Base-by-base conservation (phyloP, 2,888 invertebrate genomes). In the Suillia variegata region DNA sequence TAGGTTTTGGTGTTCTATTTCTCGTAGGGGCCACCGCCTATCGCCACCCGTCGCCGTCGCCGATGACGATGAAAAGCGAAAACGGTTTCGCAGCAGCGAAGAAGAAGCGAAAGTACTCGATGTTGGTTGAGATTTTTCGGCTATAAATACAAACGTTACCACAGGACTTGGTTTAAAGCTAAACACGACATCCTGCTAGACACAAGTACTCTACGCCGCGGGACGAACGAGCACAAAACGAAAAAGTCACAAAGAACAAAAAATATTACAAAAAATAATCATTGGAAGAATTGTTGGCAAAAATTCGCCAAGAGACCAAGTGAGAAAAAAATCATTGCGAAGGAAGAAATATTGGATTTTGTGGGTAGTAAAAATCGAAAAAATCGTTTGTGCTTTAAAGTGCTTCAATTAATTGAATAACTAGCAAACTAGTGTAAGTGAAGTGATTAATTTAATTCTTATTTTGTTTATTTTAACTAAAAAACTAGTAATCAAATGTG, bases 91-190 rank as follows among this genome's bases (percentile, higher is more conserved):
- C n/a, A n/a, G n/a, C n/a, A n/a, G n/a, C n/a, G n/a, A n/a, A n/a
- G n/a, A n/a, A n/a, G n/a, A 42, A 54, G 54, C 54, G 59, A 59
- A 59, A 59, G 59, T 59, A 51, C 31, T 61, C 21, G 54, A 56
- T 56, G 31, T 62, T 42, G 49, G 61, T 53, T 62, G 53, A 63
- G 63, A 61, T 50, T 62, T 61, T 65, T 74, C 62, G 74, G 67
- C 78, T 78, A 78, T 78, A 78, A 78, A 78, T 79, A 79, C 80
- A 72, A 76, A 75, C 67, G 77, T 68, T 68, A 68, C 70, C 69
- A 70, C 73, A 74, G 71, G 70, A 77, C 67, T 67, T 69, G 66
- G 71, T 71, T 77, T 76, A 77, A 77, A 77, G 66, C 75, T 62
- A 70, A 72, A 77, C 68, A n/a, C 73, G 71, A 76, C 76, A 77